phyloP scores from a whole-genome alignment of 2,113 vertebrate species.

The Eretmochelys imbricata region DNA sequence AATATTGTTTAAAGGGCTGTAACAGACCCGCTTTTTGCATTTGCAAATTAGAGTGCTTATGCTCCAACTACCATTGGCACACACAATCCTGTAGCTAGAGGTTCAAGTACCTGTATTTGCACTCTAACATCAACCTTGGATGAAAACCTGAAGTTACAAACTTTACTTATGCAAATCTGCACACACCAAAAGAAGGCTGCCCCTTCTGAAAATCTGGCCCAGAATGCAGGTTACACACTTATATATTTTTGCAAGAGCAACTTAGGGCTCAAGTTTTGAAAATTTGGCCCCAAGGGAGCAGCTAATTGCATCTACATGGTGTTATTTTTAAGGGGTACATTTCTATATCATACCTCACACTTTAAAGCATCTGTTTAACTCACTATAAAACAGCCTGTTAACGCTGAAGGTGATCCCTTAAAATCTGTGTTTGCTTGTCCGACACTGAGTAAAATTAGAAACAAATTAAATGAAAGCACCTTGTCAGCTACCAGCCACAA shows the following conservation, averaged over 20 bases:
- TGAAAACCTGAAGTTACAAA: neutral
- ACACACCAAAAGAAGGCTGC: neutral
- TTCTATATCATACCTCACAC: constrained; percentile 53
- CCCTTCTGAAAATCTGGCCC: neutral
- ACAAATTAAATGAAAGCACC: constrained; percentile 74
- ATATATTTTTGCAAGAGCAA: accelerated
- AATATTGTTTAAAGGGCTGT: constrained; percentile 59
- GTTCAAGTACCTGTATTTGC: neutral
- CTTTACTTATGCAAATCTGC: constrained; percentile 1
- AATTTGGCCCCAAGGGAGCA: neutral
- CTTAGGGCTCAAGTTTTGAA: neutral
- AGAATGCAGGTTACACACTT: neutral
- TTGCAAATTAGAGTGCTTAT: neutral
- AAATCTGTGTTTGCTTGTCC: constrained; percentile 71
- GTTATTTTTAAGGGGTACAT: constrained; percentile 6
- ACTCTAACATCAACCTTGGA: neutral
- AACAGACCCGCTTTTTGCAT: constrained; percentile 55
- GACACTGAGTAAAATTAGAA: constrained; percentile 72
- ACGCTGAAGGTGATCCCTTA: constrained; percentile 61
- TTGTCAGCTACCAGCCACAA: constrained; percentile 69
- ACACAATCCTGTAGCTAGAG: neutral
- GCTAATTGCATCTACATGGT: neutral
- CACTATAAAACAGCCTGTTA: constrained; percentile 47
- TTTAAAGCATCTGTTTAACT: constrained; percentile 54
- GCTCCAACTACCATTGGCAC: constrained; percentile 47